A percentile compares a stretch with the other conserved stretches of the same genome.
phyloP scores from a whole-genome alignment of 64 coral and sea anemone genomes.

The Platygyra sinensis region DNA sequence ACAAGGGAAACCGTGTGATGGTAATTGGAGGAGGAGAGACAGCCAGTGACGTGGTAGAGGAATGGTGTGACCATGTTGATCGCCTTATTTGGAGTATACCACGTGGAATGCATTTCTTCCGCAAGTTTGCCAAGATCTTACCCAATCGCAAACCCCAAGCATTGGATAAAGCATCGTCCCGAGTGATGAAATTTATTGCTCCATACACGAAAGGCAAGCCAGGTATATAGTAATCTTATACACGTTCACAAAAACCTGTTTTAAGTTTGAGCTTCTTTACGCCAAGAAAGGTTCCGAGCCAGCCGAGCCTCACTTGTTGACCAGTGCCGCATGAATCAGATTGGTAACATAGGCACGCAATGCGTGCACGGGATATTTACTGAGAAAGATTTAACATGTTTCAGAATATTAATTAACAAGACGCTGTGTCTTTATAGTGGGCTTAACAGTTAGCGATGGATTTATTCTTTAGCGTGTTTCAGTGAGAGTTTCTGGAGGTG shows the following conservation, averaged over 20 bases:
- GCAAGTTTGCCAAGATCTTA: constrained; percentile 80
- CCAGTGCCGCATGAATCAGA: neutral
- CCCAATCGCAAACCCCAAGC: constrained; percentile 70
- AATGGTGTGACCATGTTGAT: constrained; percentile 62
- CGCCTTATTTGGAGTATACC: constrained; percentile 82
- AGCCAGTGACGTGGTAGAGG: constrained; percentile 72
- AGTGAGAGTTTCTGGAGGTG: too few species aligned
- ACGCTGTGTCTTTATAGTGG: neutral
- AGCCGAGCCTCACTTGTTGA: too few species aligned
- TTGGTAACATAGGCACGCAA: neutral
- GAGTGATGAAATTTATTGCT: constrained; percentile 57
- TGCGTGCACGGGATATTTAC: too few species aligned
- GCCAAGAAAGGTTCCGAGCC: too few species aligned
- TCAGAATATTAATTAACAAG: too few species aligned
- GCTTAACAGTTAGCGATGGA: too few species aligned
- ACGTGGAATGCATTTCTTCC: constrained; percentile 81
- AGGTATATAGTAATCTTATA: constrained; percentile 24
- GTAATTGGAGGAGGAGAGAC: constrained; percentile 82
- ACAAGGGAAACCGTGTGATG: constrained; percentile 64
- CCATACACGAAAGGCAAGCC: constrained; percentile 72
- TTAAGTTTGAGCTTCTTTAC: neutral
- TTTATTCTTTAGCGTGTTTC: too few species aligned
- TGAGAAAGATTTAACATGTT: too few species aligned
- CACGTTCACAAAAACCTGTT: neutral
- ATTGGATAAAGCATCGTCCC: constrained; percentile 77